Evolutionary conservation across 92 coral and sea anemone genomes (phyloP).

Genomic region (Plumapathes pennacea): DNA sequence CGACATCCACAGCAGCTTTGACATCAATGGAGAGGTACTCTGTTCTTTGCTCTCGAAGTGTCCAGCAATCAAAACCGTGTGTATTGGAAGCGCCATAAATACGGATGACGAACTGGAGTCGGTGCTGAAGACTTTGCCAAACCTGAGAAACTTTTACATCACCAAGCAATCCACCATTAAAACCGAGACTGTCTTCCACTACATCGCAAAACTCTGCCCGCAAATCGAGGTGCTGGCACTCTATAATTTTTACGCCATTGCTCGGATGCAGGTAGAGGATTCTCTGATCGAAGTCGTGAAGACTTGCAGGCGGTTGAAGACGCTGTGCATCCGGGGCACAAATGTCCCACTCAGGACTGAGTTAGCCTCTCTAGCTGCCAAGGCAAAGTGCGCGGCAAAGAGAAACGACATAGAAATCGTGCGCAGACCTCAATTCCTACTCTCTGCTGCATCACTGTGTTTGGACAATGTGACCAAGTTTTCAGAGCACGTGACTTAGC

Average conservation of each 20-base stretch:
- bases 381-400: conserved; percentile 47
- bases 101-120: conserved; percentile 62
- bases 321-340: conserved; percentile 70
- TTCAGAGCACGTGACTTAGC: not conserved
- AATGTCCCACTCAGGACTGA: conserved; percentile 75
- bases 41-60: conserved; percentile 50
- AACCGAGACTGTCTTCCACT: conserved; percentile 60
- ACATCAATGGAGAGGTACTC: conserved; percentile 57
- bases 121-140: conserved; percentile 46
- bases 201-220: conserved; percentile 44
- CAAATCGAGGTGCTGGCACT: conserved; percentile 61
- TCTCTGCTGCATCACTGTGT: conserved; percentile 45
- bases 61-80: conserved; percentile 43
- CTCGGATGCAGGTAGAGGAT: conserved; percentile 57
- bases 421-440: conserved; percentile 54
- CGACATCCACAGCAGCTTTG: conserved; percentile 77
- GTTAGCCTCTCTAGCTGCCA: conserved; percentile 50
- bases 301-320: conserved; percentile 40
- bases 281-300: conserved; percentile 48
- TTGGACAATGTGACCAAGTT: conserved; percentile 49
- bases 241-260: conserved; percentile 71
- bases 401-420: conserved; percentile 58
- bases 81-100: conserved; percentile 68
- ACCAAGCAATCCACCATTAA: conserved; percentile 69
- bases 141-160: conserved; percentile 57